Percentiles rank a stretch among this genome's conserved stretches.
Evolutionary conservation across 2,113 vertebrate genomes (phyloP).

Genomic region (Rousettus leschenaultii): DNA sequence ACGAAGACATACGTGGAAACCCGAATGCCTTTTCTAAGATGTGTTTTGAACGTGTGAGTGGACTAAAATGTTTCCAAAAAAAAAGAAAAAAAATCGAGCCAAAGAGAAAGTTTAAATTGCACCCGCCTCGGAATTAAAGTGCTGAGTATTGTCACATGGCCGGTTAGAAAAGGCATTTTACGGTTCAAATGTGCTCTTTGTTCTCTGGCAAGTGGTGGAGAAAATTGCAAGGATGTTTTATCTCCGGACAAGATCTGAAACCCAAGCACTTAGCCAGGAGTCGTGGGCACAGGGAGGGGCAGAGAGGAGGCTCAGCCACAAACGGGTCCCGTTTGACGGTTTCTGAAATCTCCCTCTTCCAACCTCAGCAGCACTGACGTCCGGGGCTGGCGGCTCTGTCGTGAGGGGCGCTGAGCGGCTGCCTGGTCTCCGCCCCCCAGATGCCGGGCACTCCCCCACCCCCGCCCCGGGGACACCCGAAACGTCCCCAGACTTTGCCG

Average conservation of each 20-base stretch:
- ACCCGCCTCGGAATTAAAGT: not conserved
- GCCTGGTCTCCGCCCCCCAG: not conserved
- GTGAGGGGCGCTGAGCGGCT: no score
- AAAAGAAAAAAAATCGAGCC: not conserved
- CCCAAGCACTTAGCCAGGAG: not conserved
- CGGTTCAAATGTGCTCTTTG: not conserved
- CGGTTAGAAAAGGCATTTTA: not conserved
- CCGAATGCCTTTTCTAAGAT: not conserved
- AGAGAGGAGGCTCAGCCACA: no score
- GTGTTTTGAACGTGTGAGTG: not conserved
- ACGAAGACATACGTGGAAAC: not conserved
- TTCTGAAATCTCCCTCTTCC: not conserved
- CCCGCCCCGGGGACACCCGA: rapidly evolving
- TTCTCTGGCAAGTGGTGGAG: not conserved
- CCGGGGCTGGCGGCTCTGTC: not conserved
- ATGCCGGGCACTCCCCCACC: not conserved
- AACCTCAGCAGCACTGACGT: rapidly evolving
- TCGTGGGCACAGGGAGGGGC: conserved; percentile 5
- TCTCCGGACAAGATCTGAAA: conserved; percentile 3
- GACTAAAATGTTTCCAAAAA: not conserved
- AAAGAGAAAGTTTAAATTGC: not conserved
- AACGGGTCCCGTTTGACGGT: not conserved
- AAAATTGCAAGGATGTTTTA: not conserved
- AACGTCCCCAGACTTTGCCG: no score
- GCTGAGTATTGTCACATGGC: not conserved